A percentile compares a stretch with the other conserved stretches of the same genome.
Conservation (phyloP, 2,797 vertebrate genomes). For the Esox masquinongy region DNA sequence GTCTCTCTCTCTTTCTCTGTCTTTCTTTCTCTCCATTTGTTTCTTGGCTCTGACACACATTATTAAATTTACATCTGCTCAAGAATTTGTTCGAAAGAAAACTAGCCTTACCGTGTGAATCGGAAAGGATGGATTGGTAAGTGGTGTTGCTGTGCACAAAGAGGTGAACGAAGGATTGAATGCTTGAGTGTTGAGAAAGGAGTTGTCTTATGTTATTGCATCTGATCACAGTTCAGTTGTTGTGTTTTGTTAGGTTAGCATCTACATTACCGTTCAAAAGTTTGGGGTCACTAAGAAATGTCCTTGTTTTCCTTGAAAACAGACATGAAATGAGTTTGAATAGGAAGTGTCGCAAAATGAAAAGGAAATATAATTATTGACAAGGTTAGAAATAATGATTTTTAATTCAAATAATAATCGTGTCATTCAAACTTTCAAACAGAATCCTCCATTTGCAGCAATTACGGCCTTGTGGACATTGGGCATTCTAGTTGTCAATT, state of each 20-base stretch:
- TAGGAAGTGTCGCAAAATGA: too few relatives aligned
- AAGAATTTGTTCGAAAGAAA: slow-evolving; percentile 58
- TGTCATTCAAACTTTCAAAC: too few relatives aligned
- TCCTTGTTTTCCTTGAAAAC: too few relatives aligned
- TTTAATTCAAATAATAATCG: too few relatives aligned
- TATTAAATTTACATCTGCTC: slow-evolving; percentile 77
- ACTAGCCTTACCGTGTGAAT: slow-evolving; percentile 61
- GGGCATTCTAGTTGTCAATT: too few relatives aligned
- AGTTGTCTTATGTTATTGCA: neutral
- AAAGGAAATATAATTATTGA: too few relatives aligned
- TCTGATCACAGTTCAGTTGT: neutral
- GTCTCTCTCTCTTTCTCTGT: neutral
- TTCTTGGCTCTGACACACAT: slow-evolving; percentile 69
- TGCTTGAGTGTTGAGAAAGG: slow-evolving; percentile 32
- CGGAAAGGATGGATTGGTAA: slow-evolving; percentile 63
- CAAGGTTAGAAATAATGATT: too few relatives aligned
- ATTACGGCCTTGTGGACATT: too few relatives aligned
- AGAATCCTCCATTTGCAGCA: too few relatives aligned
- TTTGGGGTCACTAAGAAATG: too few relatives aligned
- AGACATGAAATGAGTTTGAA: too few relatives aligned
- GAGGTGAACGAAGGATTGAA: slow-evolving; percentile 35
- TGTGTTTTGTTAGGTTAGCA: neutral
- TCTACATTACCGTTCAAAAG: neutral
- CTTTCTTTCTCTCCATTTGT: slow-evolving; percentile 48
- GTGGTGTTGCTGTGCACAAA: slow-evolving; percentile 42